These are phyloP conservation scores for Pyrocephalus nanus DNA, from an alignment of 2,797 vertebrate genomes.

Conservation along the genomic window DNA sequence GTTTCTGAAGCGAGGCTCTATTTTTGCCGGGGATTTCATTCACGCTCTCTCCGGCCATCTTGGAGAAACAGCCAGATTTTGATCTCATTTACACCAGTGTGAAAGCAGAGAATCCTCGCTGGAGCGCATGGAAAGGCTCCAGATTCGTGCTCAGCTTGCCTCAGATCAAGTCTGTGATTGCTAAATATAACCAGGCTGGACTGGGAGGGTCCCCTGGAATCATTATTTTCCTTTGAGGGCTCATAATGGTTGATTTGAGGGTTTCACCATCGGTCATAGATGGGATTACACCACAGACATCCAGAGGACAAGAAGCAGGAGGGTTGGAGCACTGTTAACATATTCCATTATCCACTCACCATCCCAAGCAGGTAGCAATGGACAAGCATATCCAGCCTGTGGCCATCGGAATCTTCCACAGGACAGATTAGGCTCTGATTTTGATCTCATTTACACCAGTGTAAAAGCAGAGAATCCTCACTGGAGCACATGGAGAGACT, in stretches of 20 bases:
- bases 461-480: not conserved
- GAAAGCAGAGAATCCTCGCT: not conserved
- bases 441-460: not conserved
- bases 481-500: fast-evolving
- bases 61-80: not conserved
- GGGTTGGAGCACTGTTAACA: fast-evolving
- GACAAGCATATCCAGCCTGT: not conserved
- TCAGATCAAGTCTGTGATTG: not conserved
- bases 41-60: not conserved
- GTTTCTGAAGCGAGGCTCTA: not conserved
- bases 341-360: not conserved
- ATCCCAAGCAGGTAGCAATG: not conserved
- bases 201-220: not conserved
- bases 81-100: not conserved
- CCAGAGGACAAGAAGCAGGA: fast-evolving
- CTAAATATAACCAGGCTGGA: not conserved
- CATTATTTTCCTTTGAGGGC: not conserved
- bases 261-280: not conserved
- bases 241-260: not conserved
- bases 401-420: not conserved
- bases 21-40: not conserved
- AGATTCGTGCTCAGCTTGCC: not conserved
- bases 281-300: not conserved
- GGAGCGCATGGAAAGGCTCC: not conserved
- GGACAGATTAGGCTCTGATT: not conserved